Base-by-base conservation (phyloP, 2,113 vertebrate species). In the Mystacornis crossleyi region DNA sequence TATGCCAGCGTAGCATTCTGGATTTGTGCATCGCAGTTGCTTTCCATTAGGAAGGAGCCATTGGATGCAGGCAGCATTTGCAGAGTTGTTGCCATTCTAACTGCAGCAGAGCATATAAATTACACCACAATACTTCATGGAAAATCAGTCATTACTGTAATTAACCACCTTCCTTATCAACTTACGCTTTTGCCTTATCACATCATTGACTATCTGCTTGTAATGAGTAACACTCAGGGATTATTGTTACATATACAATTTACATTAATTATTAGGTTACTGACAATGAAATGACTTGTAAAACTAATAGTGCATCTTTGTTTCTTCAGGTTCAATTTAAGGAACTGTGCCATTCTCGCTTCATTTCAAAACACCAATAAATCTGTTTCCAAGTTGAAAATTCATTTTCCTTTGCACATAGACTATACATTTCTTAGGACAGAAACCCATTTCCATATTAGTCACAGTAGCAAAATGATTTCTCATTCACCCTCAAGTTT, bases 321-420 rank as follows among this genome's bases (percentile, higher is more conserved):
- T 80, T 90, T 71, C 77, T 80, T 14, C 58, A 88, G 40, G 13
- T 94, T 87, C 69, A 45, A 73, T n/a, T 95, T 91, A 86, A 91
- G 66, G 75, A 97, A 82, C 42, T 96, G 58, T 65, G 21, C 25
- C 70, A 69, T 51, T 64, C 55, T 93, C 43, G 61, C 54, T 79
- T 38, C 61, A 92, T 88, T 86, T 86, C 79, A 94, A 96, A 88
- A 45, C 33, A 40, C 48, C 93, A 93, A 84, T 95, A 90, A 64
- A 95, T 38, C 58, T 47, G 67, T 89, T 80, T 71, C 66, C 85
- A 79, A 78, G 71, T 12, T 82, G 57, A 80, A 92, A 72, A 83
- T 36, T 82, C 12, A 72, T 83, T 94, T 78, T 90, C 24, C 40
- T 89, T 94, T 92, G 11, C 55, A 34, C 25, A 43, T 38, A 60